Evolutionary conservation across 1,140 invertebrate species (phyloP).

Genomic region (Melanaphis sacchari): DNA sequence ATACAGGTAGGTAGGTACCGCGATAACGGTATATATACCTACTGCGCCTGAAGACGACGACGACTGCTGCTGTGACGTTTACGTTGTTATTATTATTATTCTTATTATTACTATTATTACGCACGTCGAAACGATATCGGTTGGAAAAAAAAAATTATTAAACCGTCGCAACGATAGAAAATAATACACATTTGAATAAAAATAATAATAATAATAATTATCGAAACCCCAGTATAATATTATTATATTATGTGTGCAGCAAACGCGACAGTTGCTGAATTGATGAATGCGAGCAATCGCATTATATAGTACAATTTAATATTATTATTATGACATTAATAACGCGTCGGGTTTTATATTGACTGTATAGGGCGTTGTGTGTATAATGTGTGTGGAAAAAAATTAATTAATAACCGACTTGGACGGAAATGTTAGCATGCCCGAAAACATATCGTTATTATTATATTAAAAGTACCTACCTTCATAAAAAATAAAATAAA

Average conservation of each 20-base stretch:
- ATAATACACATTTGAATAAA: not conserved
- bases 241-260: not conserved
- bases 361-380: not conserved
- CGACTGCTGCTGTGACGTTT: not conserved
- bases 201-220: not conserved
- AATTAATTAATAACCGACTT: not conserved
- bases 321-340: not conserved
- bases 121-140: not conserved
- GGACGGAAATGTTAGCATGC: not conserved
- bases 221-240: not conserved
- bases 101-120: not conserved
- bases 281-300: not conserved
- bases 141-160: not conserved
- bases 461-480: too few relatives aligned
- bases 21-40: slow-evolving; percentile 42
- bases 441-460: not conserved
- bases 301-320: not conserved
- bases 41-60: not conserved
- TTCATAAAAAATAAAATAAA: not conserved
- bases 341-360: not conserved
- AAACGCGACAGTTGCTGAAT: not conserved
- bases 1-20: not conserved
- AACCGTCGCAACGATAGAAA: not conserved
- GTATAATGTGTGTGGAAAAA: not conserved
- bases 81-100: not conserved